Base-by-base conservation (phyloP, 2,113 vertebrate genomes). In the Colius striatus region DNA sequence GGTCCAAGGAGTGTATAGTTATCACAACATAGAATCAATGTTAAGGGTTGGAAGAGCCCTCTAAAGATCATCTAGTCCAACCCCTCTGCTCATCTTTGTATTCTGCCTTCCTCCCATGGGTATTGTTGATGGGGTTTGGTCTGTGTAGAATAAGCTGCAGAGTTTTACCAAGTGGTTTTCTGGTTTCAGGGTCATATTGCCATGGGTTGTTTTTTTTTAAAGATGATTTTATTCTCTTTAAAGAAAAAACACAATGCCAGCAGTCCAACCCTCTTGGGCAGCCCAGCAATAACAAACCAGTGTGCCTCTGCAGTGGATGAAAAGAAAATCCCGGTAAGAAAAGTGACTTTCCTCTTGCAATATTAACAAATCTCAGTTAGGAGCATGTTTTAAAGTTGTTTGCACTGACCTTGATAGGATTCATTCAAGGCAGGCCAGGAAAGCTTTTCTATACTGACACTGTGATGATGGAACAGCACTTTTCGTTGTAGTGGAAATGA, bases 261-360 rank as follows among this genome's bases (percentile, higher is more conserved):
- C 97, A 98, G 95, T 93, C 88, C 97, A 92, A 67, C 93, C 25
- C 16, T 97, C 95, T 50, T 97, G 95, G 97, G 96, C 91, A 98
- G 96, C 92, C 96, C 96, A 85, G 96, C 95, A 96, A 94, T 97
- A 97, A 97, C 95, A 76, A 97, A 96, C 93, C 97, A 97, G 95
- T 97, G 93, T 97, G 95, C 96, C 95, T 96, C 96, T 96, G 95
- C 96, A 91, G 94, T 89, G 95, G 97, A 98, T 77, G 97, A 98
- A 94, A 98, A 98, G 95, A 97, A 97, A 96, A 94, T 97, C 67
- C 94, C 97, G 95, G 97, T 98, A 96, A 98, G 97, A 79, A 96
- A 94, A n/a, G 16, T 78, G 26, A 0, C 21, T 88, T 76, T 73
- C 16, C 20, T 73, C 4, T 58, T 94, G 9, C 34, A 25, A 2